These are phyloP conservation scores for Lithophane semibrunnea DNA, from an alignment of 2,888 invertebrate species.

Conservation along the genomic window DNA sequence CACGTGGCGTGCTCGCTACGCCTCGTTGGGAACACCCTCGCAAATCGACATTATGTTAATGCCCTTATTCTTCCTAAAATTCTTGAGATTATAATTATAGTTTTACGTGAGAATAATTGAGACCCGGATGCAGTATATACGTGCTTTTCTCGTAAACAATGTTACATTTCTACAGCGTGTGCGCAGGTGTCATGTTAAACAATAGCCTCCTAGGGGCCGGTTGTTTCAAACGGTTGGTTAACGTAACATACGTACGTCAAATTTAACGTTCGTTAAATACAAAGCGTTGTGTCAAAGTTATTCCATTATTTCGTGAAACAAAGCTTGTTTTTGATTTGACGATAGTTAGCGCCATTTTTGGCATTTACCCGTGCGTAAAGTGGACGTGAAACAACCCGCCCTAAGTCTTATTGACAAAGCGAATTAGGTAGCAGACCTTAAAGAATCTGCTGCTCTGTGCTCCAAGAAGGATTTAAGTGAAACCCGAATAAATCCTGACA, in stretches of 20 bases:
- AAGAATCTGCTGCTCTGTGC: conserved; percentile 25
- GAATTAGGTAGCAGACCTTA: conserved; percentile 27
- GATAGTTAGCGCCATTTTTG: too few relatives aligned
- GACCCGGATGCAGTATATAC: not conserved
- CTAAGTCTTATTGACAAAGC: conserved; percentile 48
- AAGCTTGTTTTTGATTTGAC: too few relatives aligned
- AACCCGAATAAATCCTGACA: conserved; percentile 34
- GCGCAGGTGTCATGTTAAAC: conserved; percentile 19
- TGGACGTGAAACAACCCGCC: too few relatives aligned
- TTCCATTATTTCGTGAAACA: too few relatives aligned
- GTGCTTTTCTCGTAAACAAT: not conserved
- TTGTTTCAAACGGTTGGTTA: too few relatives aligned
- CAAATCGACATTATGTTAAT: too few relatives aligned
- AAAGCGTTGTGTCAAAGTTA: too few relatives aligned
- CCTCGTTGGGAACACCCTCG: not conserved
- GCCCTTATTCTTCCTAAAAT: not conserved
- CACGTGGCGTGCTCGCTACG: not conserved
- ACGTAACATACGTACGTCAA: too few relatives aligned
- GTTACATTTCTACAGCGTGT: not conserved
- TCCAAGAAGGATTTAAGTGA: conserved; percentile 35
- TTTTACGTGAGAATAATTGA: too few relatives aligned
- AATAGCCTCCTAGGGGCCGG: conserved; percentile 27
- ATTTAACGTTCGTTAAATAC: too few relatives aligned
- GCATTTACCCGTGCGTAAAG: too few relatives aligned
- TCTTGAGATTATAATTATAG: not conserved